phyloP scores from a whole-genome alignment of 2,797 vertebrate species.

The Sphenopsis melanotis region DNA sequence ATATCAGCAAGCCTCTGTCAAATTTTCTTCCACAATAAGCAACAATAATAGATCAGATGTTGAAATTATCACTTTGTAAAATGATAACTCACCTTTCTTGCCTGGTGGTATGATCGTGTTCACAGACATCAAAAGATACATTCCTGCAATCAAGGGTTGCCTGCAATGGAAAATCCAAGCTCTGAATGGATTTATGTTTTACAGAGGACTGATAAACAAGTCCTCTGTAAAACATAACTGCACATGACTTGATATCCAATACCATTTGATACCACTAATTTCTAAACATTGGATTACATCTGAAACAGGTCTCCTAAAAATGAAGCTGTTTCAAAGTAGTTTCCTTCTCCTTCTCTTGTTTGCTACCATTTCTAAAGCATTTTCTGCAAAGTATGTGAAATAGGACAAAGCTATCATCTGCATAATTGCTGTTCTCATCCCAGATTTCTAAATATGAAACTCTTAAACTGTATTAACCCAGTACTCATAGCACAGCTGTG shows the following conservation, averaged over 20 bases:
- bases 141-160: conserved; percentile 94
- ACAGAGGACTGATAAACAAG: not conserved
- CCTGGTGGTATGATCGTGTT: conserved; percentile 90
- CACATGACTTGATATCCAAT: not conserved
- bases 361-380: not conserved
- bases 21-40: not conserved
- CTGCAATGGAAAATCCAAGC: conserved; percentile 68
- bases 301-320: not conserved
- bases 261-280: not conserved
- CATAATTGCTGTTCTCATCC: not conserved
- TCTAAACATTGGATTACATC: not conserved
- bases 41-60: not conserved
- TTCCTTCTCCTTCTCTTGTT: not conserved
- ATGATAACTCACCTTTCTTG: conserved; percentile 80
- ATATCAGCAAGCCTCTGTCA: not conserved
- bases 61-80: not conserved
- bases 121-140: conserved; percentile 94
- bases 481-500: not conserved
- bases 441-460: not conserved
- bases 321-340: not conserved
- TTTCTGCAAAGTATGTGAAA: not conserved
- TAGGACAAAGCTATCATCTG: not conserved
- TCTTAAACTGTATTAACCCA: not conserved
- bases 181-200: not conserved
- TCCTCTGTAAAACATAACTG: not conserved